Conservation (phyloP, 2,113 vertebrate genomes). For the Petaurus breviceps region DNA sequence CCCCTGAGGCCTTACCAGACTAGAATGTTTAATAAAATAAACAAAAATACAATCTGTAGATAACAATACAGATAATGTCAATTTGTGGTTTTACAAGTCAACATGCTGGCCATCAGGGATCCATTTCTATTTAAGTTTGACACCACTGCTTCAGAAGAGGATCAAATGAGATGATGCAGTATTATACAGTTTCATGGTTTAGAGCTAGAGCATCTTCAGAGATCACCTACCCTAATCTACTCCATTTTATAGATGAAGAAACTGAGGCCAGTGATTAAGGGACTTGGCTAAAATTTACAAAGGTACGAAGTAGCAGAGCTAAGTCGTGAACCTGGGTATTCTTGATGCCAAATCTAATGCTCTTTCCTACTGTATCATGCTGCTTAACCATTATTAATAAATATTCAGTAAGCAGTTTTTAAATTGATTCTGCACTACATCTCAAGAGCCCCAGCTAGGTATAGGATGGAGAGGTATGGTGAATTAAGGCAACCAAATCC, state of each 20-base stretch:
- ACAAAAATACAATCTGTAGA: neutral
- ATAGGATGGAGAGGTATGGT: neutral
- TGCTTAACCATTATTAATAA: neutral
- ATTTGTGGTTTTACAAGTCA: neutral
- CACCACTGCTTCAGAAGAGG: neutral
- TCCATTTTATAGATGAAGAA: neutral
- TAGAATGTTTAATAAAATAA: neutral
- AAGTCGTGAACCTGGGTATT: neutral
- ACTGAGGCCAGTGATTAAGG: neutral
- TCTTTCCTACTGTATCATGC: neutral
- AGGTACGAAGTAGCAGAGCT: neutral
- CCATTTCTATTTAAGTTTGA: neutral
- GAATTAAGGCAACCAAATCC: neutral
- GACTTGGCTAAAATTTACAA: neutral
- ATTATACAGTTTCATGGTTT: neutral
- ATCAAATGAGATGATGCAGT: neutral
- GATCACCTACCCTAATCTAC: neutral
- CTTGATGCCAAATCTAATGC: neutral
- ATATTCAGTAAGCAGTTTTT: neutral
- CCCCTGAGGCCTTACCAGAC: neutral
- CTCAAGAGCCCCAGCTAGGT: neutral
- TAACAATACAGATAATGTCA: neutral
- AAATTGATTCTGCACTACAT: neutral
- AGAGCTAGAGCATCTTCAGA: neutral
- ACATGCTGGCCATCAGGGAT: neutral